Conservation (phyloP, 2,888 invertebrate species). For the Noctuana brunneofusca region DNA sequence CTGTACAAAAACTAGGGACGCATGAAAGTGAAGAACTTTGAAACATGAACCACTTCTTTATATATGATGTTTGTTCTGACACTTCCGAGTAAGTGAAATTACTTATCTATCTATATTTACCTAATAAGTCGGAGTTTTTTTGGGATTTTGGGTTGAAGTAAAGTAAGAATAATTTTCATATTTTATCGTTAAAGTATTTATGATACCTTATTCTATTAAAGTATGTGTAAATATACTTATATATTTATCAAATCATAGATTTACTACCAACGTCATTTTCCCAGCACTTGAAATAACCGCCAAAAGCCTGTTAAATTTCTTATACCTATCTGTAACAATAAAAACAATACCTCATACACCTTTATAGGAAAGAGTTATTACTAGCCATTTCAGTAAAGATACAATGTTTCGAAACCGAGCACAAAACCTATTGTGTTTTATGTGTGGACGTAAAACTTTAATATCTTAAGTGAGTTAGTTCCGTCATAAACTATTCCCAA, state of each 20-base stretch:
- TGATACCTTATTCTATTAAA: too few relatives aligned
- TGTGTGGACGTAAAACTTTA: conserved; percentile 23
- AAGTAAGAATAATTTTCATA: too few relatives aligned
- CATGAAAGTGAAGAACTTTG: conserved; percentile 1
- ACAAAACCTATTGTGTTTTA: conserved; percentile 22
- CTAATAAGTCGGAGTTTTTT: too few relatives aligned
- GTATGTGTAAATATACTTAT: too few relatives aligned
- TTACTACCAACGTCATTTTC: too few relatives aligned
- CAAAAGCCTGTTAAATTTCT: neutral
- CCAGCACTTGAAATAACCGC: too few relatives aligned
- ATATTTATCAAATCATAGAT: too few relatives aligned
- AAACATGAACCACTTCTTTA: conserved; percentile 12
- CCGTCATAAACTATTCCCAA: conserved; percentile 38
- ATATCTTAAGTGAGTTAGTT: conserved; percentile 32
- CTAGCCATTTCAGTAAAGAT: neutral
- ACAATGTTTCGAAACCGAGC: conserved; percentile 10
- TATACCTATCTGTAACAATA: neutral
- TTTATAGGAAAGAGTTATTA: conserved; percentile 6
- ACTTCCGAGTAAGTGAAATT: too few relatives aligned
- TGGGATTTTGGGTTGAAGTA: too few relatives aligned
- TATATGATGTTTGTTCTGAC: neutral
- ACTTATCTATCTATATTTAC: too few relatives aligned
- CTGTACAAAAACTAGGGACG: conserved; percentile 13
- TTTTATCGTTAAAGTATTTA: too few relatives aligned
- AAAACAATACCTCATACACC: neutral